A percentile compares a stretch with the other conserved stretches of the same genome.
Conservation (phyloP, 2,113 vertebrate genomes). For the Hystrix cristata region DNA sequence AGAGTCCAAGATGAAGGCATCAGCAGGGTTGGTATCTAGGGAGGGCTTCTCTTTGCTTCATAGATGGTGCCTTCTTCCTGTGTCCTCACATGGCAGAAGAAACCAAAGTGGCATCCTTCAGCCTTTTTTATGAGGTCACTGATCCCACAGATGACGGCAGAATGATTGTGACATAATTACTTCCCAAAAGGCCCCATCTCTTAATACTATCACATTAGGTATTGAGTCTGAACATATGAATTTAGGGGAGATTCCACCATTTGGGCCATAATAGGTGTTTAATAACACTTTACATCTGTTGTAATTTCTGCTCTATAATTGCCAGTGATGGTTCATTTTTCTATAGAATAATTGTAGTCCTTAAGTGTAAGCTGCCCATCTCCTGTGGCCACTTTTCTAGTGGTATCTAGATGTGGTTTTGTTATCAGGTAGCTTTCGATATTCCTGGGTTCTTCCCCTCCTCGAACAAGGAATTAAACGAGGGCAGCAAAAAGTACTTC, state of each 20-base stretch:
- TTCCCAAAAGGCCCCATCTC: neutral
- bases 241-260: neutral
- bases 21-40: neutral
- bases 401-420: neutral
- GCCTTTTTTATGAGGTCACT: neutral
- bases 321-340: neutral
- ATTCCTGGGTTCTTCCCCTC: too few relatives aligned
- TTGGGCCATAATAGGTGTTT: neutral
- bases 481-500: too few relatives aligned
- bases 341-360: neutral
- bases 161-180: neutral
- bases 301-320: slow-evolving; percentile 36
- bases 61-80: neutral
- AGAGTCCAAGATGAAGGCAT: neutral
- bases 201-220: neutral
- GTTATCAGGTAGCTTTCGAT: too few relatives aligned
- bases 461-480: too few relatives aligned
- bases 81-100: neutral
- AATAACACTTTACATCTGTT: neutral
- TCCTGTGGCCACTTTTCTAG: neutral
- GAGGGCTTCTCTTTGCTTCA: neutral
- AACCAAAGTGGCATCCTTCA: neutral
- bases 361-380: neutral
- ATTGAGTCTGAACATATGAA: neutral
- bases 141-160: neutral